These are phyloP conservation scores for Cephalopterus ornatus DNA, from an alignment of 2,113 vertebrate species.

Conservation along the genomic window DNA sequence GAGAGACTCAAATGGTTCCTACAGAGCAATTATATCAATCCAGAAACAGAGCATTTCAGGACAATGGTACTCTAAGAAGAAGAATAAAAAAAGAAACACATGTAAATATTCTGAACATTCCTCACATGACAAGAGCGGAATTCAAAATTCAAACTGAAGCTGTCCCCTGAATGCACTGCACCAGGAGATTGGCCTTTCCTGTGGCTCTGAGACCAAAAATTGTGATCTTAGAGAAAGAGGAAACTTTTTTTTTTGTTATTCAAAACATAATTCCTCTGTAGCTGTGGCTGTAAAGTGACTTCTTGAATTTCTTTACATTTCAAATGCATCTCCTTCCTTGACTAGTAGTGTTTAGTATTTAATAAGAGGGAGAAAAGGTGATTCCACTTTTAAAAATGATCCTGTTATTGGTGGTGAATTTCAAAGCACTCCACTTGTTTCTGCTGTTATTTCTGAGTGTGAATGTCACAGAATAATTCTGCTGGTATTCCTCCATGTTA, in stretches of 20 bases:
- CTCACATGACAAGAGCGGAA: neutral
- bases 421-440: slow-evolving; percentile 13
- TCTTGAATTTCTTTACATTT: neutral
- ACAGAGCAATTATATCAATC: neutral
- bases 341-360: neutral
- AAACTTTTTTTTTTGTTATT: neutral
- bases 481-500: slow-evolving; percentile 26
- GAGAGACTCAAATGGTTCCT: neutral
- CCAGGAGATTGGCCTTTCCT: neutral
- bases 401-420: neutral
- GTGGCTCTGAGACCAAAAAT: neutral
- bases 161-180: neutral
- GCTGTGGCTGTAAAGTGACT: neutral
- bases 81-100: neutral
- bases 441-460: neutral
- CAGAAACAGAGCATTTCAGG: neutral
- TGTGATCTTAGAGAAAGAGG: neutral
- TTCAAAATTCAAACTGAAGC: neutral
- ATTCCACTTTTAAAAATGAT: neutral
- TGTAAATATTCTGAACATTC: slow-evolving; percentile 29
- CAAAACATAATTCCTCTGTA: neutral
- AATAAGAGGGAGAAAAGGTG: slow-evolving; percentile 6
- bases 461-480: slow-evolving; percentile 44
- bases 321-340: neutral
- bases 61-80: neutral